These are phyloP conservation scores for Corvus cornix DNA, from an alignment of 2,113 vertebrate genomes.

Conservation along the genomic window DNA sequence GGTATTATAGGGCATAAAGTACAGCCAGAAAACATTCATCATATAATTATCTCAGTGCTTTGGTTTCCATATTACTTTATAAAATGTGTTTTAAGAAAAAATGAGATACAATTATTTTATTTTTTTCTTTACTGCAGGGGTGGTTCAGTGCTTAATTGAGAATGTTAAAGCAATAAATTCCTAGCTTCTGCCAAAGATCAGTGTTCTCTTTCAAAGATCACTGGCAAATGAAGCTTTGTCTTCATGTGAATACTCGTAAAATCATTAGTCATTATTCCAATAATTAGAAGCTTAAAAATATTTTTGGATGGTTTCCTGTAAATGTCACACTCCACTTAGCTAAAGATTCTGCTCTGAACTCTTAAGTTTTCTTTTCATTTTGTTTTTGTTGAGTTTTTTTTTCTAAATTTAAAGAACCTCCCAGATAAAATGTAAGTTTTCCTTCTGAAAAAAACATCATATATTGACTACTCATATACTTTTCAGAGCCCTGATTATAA, in stretches of 20 bases:
- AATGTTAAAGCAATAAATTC: constrained; percentile 2
- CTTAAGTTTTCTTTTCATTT: background rate
- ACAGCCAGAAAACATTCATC: constrained; percentile 43
- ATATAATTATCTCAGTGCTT: constrained; percentile 37
- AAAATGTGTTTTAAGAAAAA: constrained; percentile 12
- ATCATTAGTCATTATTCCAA: background rate
- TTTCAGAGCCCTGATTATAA: background rate
- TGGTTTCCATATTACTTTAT: constrained; percentile 14
- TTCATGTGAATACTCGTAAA: background rate
- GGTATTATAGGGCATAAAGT: constrained; percentile 11
- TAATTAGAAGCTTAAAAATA: constrained; percentile 3
- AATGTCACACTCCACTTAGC: background rate
- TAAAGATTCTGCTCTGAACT: background rate
- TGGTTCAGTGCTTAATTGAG: background rate
- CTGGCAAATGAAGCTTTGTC: constrained; percentile 22
- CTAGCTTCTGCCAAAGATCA: constrained; percentile 7
- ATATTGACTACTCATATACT: background rate
- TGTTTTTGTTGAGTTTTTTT: background rate
- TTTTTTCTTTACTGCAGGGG: background rate
- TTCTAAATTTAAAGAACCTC: background rate
- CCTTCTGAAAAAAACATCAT: background rate
- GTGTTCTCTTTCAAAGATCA: background rate
- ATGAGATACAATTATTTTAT: background rate
- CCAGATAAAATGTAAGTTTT: background rate
- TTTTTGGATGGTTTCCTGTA: background rate